Conservation (phyloP, 2,797 vertebrate species). For the Schizopygopsis malacanthus region DNA sequence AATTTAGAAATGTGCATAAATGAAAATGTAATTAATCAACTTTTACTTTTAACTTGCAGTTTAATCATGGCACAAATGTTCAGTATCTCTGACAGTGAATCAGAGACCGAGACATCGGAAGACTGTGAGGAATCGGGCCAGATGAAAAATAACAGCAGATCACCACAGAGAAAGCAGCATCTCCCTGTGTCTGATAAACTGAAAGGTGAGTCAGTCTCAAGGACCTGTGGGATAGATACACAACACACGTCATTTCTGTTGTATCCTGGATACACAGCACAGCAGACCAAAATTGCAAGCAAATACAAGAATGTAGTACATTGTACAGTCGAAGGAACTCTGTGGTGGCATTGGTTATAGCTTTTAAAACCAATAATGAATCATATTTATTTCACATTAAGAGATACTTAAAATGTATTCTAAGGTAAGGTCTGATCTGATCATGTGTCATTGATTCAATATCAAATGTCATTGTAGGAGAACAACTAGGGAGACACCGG, state of each 20-base stretch:
- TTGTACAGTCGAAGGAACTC: background rate
- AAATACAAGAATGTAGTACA: background rate
- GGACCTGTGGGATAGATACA: conserved; percentile 34
- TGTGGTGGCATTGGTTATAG: background rate
- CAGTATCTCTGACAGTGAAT: conserved; percentile 78
- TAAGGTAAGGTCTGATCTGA: background rate
- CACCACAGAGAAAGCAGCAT: background rate
- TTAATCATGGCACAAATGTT: conserved; percentile 75
- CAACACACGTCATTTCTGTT: conserved; percentile 8
- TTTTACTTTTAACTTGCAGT: conserved; percentile 15
- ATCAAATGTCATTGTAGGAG: conserved; percentile 12
- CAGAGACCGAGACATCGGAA: conserved; percentile 75
- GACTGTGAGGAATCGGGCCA: conserved; percentile 67
- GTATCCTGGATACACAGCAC: conserved; percentile 47
- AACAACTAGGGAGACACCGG: conserved; percentile 63
- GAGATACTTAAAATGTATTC: background rate
- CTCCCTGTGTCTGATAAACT: conserved; percentile 59
- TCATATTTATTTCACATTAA: background rate
- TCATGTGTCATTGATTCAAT: background rate
- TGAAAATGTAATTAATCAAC: background rate
- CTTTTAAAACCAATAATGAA: background rate
- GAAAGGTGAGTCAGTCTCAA: conserved; percentile 52
- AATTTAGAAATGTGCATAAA: background rate
- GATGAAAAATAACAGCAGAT: background rate
- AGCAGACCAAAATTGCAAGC: conserved; percentile 4